A percentile compares a stretch with the other conserved stretches of the same genome.
Conservation (phyloP, 2,797 vertebrate genomes). For the Mergus octosetaceus region DNA sequence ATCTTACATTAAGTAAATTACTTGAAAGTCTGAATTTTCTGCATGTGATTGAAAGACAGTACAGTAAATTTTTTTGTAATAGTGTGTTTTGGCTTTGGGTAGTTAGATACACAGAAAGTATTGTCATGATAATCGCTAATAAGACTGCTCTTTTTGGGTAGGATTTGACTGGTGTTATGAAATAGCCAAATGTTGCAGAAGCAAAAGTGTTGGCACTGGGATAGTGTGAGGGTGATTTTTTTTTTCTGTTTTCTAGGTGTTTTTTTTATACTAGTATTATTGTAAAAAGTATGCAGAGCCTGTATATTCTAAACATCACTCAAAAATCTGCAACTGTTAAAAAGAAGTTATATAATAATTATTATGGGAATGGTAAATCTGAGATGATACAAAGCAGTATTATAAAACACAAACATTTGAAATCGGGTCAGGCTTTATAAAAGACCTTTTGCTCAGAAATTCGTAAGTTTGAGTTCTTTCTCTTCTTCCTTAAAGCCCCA, state of each 20-base stretch:
- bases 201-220: not conserved
- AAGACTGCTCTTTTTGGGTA: not conserved
- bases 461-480: not conserved
- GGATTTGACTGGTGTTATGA: not conserved
- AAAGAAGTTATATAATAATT: not conserved
- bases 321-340: not conserved
- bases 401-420: not conserved
- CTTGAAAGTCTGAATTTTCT: not conserved
- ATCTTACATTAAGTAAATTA: not conserved
- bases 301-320: not conserved
- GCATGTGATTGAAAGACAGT: not conserved
- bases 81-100: not conserved
- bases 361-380: not conserved
- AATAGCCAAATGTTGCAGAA: not conserved
- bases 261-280: not conserved
- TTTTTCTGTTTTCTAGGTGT: not conserved
- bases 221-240: not conserved
- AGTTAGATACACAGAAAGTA: not conserved
- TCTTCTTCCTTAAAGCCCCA: not conserved
- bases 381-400: not conserved
- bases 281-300: not conserved
- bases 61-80: not conserved
- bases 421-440: constrained; percentile 20
- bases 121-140: not conserved
- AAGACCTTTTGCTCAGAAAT: not conserved